Evolutionary conservation across 2,888 invertebrate genomes (phyloP).

Genomic region (Idaea biselata): DNA sequence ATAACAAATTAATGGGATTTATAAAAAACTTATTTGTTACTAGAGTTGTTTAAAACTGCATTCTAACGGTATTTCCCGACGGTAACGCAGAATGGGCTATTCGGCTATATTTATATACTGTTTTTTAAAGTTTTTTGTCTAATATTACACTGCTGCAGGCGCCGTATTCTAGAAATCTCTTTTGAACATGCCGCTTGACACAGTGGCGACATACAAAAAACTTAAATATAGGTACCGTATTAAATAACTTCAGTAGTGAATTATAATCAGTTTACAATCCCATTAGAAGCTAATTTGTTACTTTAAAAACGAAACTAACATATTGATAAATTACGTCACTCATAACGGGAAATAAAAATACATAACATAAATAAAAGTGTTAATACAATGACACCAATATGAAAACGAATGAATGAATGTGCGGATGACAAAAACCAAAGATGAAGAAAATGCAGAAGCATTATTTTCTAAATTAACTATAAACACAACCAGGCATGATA

Average conservation of each 20-base stretch:
- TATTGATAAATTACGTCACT: neutral
- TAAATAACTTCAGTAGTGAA: too few relatives aligned
- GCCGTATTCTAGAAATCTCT: too few relatives aligned
- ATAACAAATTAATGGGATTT: neutral
- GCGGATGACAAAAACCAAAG: constrained; percentile 4
- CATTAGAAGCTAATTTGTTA: neutral
- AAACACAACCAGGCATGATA: neutral
- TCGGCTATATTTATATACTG: too few relatives aligned
- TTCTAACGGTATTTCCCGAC: too few relatives aligned
- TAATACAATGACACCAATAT: constrained; percentile 7
- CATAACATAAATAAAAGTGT: neutral
- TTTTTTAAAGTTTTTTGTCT: too few relatives aligned
- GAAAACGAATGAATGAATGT: neutral
- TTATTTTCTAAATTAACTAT: neutral
- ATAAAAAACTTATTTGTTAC: neutral
- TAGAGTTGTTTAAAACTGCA: neutral
- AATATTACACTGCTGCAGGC: too few relatives aligned
- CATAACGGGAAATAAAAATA: constrained; percentile 3
- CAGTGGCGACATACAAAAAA: too few relatives aligned
- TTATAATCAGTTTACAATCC: too few relatives aligned
- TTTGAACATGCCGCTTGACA: too few relatives aligned
- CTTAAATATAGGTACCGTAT: too few relatives aligned
- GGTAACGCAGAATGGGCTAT: too few relatives aligned
- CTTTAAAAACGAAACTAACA: neutral
- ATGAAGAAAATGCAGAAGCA: constrained; percentile 9